Evolutionary conservation across 2,113 vertebrate species (phyloP), one percentile per base, ranked within the genome.

Genomic region (Hypomesus transpacificus): DNA sequence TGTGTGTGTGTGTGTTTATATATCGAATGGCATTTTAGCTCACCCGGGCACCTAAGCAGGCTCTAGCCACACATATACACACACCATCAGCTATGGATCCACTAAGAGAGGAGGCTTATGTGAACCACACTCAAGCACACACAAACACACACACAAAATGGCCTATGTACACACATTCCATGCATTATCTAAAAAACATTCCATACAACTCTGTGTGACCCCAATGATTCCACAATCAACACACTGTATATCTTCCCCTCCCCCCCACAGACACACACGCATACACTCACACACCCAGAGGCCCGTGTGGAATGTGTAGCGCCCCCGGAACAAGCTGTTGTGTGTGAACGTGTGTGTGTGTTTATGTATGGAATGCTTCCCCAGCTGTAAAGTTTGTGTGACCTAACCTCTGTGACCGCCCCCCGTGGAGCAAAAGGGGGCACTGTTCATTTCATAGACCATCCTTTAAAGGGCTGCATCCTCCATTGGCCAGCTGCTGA

Each of bases 61-160:
- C 71, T 69, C 72, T 61, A 75, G 73, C 67, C 68, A 63, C 17
- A 13, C 61, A 63, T 21, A 63, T 2, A 58, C 13, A 20, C 18
- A 21, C 56, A 21, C 21, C 17, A 71, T 79, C 46, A 59, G 74
- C 68, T 39, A 22, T 18, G 14, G 39, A 71, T 51, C 53, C 58
- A 66, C 39, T 64, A 28, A 60, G 26, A 7, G 61, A 68, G 70
- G 72, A 28, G 20, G 61, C 63, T 86, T 75, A 80, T 83, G 72
- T 69, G 14, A 13, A 79, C 75, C 14, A 39, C 70, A 75, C 72
- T 73, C 31, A 70, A 11, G 39, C 7, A 9, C 63, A 70, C 50
- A 39, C 58, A 24, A n/a, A 22, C 52, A 58, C 61, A 50, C 7
- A 52, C 46, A 26, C 39, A 5, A 46, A 46, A 11, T 46, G 8